Base-by-base conservation (phyloP, 1,140 invertebrate species). In the Drosophila varians region DNA sequence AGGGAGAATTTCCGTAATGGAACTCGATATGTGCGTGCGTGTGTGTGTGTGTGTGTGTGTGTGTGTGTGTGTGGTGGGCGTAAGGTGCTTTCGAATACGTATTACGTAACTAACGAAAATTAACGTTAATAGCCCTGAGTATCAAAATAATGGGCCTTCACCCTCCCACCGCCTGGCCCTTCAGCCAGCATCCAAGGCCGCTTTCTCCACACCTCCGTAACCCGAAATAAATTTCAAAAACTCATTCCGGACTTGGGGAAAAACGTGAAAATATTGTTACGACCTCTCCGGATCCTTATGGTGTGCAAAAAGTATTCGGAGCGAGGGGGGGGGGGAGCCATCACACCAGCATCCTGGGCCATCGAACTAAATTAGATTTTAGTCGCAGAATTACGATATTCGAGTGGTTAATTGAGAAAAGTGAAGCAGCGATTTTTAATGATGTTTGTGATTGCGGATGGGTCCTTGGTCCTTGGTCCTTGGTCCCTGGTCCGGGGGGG, bases 21-120 rank as follows among this genome's bases (percentile, higher is more conserved):
- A 82, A 87, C 74, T 53, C 60, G 46, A 76, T 77, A 66, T 69
- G 52, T 45, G 25, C 56, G 40, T 25, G 40, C 7, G 36, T 23
- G 65, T 69, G 52, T 45, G 25, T 61, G 40, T 25, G 40, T 7
- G 36, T 23, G 45, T 12, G 23, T 18, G 52, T n/a, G 40, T 14
- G 31, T 54, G 23, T 58, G 43, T 47, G 28, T 47, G 56, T 55
- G 40, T 53, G 56, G 31, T 72, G 54, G 47, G 62, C 72, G 82
- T 71, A 87, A 87, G 83, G 82, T 83, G 74, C 77, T 83, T 80
- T 80, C 77, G 78, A 83, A 83, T 83, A 80, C 77, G 69, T 87
- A 87, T 87, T 87, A 87, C 83, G 82, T 82, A 87, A 87, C 82
- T 87, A 88, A 87, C 83, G 82, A 87, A 87, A 87, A 87, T 87